A percentile compares a stretch with the other conserved stretches of the same genome.
Conservation (phyloP, 2,113 vertebrate genomes). For the Carlito syrichta region DNA sequence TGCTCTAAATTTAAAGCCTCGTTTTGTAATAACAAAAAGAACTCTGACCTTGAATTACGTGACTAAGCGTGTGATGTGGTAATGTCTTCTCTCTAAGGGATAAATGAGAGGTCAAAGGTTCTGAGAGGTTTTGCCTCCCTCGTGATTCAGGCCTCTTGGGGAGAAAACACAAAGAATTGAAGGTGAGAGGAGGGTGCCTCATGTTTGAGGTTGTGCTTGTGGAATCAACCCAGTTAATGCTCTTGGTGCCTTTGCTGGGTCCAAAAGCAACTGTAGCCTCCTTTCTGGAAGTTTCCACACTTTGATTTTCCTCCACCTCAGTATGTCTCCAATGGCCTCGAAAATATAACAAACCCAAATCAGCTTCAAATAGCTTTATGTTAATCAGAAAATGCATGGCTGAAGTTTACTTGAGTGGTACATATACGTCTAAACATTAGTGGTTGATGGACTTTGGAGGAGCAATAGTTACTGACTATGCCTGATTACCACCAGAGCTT, state of each 20-base stretch:
- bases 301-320: neutral
- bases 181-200: neutral
- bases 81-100: neutral
- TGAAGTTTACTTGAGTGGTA: neutral
- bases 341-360: neutral
- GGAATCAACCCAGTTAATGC: neutral
- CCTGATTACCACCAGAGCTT: neutral
- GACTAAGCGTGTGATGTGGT: neutral
- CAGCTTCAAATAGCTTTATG: neutral
- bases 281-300: neutral
- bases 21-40: constrained; percentile 39
- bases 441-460: neutral
- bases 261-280: neutral
- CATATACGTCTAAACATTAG: neutral
- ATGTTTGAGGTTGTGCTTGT: neutral
- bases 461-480: neutral
- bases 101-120: constrained; percentile 5
- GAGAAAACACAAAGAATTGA: neutral
- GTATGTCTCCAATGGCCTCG: neutral
- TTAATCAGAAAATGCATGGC: neutral
- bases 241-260: neutral
- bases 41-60: constrained; percentile 32
- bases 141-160: neutral
- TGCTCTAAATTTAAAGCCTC: constrained; percentile 26
- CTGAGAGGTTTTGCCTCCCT: neutral